phyloP scores from a whole-genome alignment of 2,113 vertebrate genomes.

The Tapirus terrestris region DNA sequence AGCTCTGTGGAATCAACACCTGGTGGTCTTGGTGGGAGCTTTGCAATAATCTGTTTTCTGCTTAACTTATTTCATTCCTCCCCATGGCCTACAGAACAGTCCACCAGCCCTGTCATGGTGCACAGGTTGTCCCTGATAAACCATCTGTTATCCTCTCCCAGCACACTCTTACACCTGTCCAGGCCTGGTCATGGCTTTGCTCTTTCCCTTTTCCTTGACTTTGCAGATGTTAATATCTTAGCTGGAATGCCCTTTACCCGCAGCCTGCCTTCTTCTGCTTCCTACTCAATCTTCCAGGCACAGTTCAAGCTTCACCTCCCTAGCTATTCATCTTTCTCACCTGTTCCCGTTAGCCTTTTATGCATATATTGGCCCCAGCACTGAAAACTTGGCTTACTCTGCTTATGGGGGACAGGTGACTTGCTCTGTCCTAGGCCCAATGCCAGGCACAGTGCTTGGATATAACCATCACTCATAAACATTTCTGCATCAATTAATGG shows the following conservation, averaged over 20 bases:
- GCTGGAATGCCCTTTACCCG: not conserved
- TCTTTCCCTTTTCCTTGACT: not conserved
- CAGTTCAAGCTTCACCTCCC: not conserved
- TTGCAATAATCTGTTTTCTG: not conserved
- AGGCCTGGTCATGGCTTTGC: not conserved
- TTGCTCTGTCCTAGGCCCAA: not conserved
- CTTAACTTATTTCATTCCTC: not conserved
- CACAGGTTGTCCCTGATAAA: not conserved
- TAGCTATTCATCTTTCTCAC: not conserved
- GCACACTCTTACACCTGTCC: not conserved
- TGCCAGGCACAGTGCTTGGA: not conserved
- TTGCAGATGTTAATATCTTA: not conserved
- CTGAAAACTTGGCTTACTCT: not conserved
- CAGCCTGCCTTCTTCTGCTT: not conserved
- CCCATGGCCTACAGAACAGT: no score
- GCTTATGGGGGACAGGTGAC: not conserved
- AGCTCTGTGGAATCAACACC: not conserved
- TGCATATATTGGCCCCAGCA: not conserved
- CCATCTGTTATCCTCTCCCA: not conserved
- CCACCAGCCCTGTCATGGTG: not conserved
- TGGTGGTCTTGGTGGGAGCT: not conserved
- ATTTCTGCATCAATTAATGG: not conserved
- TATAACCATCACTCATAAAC: not conserved
- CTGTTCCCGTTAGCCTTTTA: not conserved
- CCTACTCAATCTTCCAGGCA: not conserved